These are phyloP conservation scores for Drosophila mayri DNA, from an alignment of 1,140 invertebrate genomes.

Conservation along the genomic window DNA sequence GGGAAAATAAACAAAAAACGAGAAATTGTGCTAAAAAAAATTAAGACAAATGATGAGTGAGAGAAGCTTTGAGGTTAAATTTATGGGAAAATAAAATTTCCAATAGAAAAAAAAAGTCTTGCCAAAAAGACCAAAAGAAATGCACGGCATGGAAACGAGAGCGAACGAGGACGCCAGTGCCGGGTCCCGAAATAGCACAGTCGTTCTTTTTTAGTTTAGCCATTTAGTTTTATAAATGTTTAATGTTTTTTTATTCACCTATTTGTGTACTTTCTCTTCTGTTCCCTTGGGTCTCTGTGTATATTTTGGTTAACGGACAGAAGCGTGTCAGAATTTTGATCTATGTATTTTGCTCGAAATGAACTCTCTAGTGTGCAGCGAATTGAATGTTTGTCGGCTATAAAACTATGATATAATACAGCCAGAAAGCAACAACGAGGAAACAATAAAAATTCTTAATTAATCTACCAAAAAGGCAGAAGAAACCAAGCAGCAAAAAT, in stretches of 20 bases:
- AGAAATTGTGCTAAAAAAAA: conserved; percentile 60
- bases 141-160: conserved; percentile 63
- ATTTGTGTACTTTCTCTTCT: conserved; percentile 33
- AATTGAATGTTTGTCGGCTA: conserved; percentile 64
- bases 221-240: conserved; percentile 53
- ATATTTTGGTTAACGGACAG: conserved; percentile 47
- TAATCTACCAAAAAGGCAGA: conserved; percentile 56
- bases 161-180: conserved; percentile 53
- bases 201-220: conserved; percentile 56
- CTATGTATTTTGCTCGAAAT: conserved; percentile 68
- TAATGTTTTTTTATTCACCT: conserved; percentile 42
- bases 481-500: conserved; percentile 44
- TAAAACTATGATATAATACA: conserved; percentile 67
- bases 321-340: conserved; percentile 80
- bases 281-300: conserved; percentile 28
- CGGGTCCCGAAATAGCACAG: conserved; percentile 58
- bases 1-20: conserved; percentile 73
- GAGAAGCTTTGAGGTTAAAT: conserved; percentile 75
- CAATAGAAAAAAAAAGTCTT: conserved; percentile 57
- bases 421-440: conserved; percentile 52
- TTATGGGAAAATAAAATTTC: conserved; percentile 78
- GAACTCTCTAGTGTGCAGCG: conserved; percentile 53
- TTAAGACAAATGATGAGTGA: conserved; percentile 80
- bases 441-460: conserved; percentile 77
- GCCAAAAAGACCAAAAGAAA: conserved; percentile 32